These are phyloP conservation scores for Corticium candelabrum DNA, from an alignment of 37 sponge, comb jelly and placozoan species.

Conservation along the genomic window DNA sequence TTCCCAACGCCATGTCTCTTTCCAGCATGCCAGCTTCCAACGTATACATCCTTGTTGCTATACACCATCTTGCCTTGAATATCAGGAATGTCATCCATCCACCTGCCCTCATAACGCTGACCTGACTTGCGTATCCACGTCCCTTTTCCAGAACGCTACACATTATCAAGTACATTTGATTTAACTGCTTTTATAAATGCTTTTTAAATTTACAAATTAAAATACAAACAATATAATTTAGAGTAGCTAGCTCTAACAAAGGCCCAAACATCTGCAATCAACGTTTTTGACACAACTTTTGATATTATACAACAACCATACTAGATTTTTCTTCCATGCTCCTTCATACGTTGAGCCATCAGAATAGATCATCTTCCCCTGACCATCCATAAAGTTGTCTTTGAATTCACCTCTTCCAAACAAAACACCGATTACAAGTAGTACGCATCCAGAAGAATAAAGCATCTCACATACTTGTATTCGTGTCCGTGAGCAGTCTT, in stretches of 20 bases:
- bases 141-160: conserved; percentile 69
- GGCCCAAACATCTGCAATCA: too few species aligned
- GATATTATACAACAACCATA: conserved; percentile 11
- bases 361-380: conserved; percentile 49
- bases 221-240: neutral
- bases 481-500: conserved; percentile 43
- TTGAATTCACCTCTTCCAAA: conserved; percentile 52
- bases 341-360: conserved; percentile 66
- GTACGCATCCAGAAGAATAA: too few species aligned
- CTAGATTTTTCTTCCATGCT: conserved; percentile 61
- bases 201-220: neutral
- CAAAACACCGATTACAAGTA: neutral
- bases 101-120: conserved; percentile 61
- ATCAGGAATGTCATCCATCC: conserved; percentile 53
- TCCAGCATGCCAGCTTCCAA: conserved; percentile 57
- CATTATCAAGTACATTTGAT: neutral
- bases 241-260: too few species aligned
- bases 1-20: conserved; percentile 53
- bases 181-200: too few species aligned
- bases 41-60: conserved; percentile 59
- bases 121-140: conserved; percentile 10
- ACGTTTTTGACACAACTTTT: too few species aligned
- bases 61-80: conserved; percentile 57
- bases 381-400: conserved; percentile 44
- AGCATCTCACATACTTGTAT: too few species aligned